A percentile compares a stretch with the other conserved stretches of the same genome.
phyloP scores from a whole-genome alignment of 2,113 vertebrate species.

The Ceratotherium simum region DNA sequence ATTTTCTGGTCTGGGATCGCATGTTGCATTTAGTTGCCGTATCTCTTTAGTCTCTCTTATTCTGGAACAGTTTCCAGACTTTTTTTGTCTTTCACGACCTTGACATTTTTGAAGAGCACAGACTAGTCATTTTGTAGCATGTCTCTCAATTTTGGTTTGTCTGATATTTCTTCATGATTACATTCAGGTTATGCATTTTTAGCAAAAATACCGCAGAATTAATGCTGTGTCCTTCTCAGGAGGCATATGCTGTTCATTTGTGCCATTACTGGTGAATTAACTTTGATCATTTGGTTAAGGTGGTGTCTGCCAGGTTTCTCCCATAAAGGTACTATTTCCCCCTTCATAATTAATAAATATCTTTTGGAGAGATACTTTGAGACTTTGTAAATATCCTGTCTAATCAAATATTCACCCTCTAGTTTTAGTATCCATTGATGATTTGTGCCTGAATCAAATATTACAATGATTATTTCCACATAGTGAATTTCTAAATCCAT shows the following conservation, averaged over 20 bases:
- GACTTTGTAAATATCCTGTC: slow-evolving; percentile 52
- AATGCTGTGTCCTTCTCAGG: neutral
- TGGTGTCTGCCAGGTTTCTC: slow-evolving; percentile 56
- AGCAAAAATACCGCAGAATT: slow-evolving; percentile 9
- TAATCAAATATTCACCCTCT: slow-evolving; percentile 65
- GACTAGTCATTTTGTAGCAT: neutral
- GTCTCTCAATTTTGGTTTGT: neutral
- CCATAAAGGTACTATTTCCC: slow-evolving; percentile 47
- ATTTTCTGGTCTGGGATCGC: neutral
- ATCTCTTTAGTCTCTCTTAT: neutral
- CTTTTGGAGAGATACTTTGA: slow-evolving; percentile 67
- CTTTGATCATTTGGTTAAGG: slow-evolving; percentile 66
- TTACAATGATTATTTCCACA: neutral
- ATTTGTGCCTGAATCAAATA: slow-evolving; percentile 49
- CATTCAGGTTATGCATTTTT: neutral
- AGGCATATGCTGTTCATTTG: neutral
- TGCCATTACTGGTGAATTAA: slow-evolving; percentile 46
- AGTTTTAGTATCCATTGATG: slow-evolving; percentile 30
- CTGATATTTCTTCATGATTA: slow-evolving; percentile 15
- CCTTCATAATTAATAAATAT: slow-evolving; percentile 70
- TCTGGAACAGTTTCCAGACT: neutral
- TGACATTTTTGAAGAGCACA: slow-evolving; percentile 17
- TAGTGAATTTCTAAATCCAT: neutral
- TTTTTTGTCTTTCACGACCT: slow-evolving; percentile 3
- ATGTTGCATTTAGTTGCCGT: neutral